Conservation (phyloP, 1,140 invertebrate species). For the Dufourea novaeangliae region DNA sequence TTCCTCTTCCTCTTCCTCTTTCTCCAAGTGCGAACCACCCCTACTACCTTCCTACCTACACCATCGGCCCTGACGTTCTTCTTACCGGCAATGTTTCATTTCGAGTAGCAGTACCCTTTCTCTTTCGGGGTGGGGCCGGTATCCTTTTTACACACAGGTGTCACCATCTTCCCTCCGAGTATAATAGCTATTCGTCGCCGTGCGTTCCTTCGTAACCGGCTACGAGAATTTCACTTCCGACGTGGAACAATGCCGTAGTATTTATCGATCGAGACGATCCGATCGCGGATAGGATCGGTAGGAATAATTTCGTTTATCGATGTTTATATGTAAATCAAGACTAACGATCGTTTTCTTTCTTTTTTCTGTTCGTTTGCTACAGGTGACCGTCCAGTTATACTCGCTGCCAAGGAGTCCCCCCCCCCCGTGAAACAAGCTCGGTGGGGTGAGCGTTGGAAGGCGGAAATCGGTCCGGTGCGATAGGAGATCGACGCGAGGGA, state of each 20-base stretch:
- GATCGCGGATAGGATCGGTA: background rate
- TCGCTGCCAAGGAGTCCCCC: constrained; percentile 6
- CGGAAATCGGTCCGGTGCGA: constrained; percentile 4
- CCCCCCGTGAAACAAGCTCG: constrained; percentile 11
- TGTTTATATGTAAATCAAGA: too few relatives aligned
- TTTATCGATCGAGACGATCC: too few relatives aligned
- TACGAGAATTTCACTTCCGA: too few relatives aligned
- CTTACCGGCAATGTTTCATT: constrained; percentile 78
- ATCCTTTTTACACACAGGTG: constrained; percentile 51
- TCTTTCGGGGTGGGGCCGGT: constrained; percentile 68
- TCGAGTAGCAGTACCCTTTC: constrained; percentile 72
- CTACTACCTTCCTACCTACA: constrained; percentile 60
- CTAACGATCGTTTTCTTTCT: background rate
- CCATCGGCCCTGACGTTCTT: constrained; percentile 72
- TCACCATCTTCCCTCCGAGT: background rate
- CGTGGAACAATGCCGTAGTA: too few relatives aligned
- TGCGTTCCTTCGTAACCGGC: too few relatives aligned
- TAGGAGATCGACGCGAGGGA: constrained; percentile 25
- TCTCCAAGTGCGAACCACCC: constrained; percentile 54
- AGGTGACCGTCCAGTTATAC: too few relatives aligned
- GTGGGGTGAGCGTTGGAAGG: constrained; percentile 25
- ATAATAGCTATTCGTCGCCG: too few relatives aligned
- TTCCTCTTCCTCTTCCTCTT: constrained; percentile 39
- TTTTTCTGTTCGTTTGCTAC: too few relatives aligned
- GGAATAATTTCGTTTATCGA: background rate